phyloP scores from a whole-genome alignment of 2,888 invertebrate genomes.

The Tubulanus polymorphus region DNA sequence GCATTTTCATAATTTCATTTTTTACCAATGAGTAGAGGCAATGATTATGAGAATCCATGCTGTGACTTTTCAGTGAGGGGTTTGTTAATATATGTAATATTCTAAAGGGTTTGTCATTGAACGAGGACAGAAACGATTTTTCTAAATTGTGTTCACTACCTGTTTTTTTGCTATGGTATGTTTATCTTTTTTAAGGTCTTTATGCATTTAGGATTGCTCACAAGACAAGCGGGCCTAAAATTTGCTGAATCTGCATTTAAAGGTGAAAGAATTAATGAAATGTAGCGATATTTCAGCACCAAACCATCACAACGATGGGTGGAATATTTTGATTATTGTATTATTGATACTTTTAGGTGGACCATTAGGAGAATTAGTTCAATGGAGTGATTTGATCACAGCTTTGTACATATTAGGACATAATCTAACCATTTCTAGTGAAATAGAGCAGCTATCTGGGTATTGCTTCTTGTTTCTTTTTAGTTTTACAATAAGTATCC shows the following conservation, averaged over 20 bases:
- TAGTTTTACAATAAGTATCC: no score
- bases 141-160: background rate
- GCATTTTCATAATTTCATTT: no score
- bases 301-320: no score
- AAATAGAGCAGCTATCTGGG: slow-evolving; percentile 48
- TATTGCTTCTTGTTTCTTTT: slow-evolving; percentile 23
- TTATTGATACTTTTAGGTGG: slow-evolving; percentile 44
- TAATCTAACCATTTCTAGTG: slow-evolving; percentile 52
- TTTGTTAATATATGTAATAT: no score
- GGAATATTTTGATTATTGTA: background rate
- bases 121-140: no score
- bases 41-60: no score
- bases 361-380: slow-evolving; percentile 56
- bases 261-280: no score
- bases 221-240: slow-evolving; percentile 52
- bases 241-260: slow-evolving; percentile 53
- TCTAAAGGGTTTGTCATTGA: no score
- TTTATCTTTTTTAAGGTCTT: slow-evolving; percentile 38
- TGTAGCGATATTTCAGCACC: no score
- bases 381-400: slow-evolving; percentile 56
- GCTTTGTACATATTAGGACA: slow-evolving; percentile 54
- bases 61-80: no score
- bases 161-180: background rate
- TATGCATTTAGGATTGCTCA: slow-evolving; percentile 53
- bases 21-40: no score